Percentiles rank a stretch among this genome's conserved stretches.
These are phyloP conservation scores for Buteo buteo DNA, from an alignment of 2,113 vertebrate species.

Conservation along the genomic window DNA sequence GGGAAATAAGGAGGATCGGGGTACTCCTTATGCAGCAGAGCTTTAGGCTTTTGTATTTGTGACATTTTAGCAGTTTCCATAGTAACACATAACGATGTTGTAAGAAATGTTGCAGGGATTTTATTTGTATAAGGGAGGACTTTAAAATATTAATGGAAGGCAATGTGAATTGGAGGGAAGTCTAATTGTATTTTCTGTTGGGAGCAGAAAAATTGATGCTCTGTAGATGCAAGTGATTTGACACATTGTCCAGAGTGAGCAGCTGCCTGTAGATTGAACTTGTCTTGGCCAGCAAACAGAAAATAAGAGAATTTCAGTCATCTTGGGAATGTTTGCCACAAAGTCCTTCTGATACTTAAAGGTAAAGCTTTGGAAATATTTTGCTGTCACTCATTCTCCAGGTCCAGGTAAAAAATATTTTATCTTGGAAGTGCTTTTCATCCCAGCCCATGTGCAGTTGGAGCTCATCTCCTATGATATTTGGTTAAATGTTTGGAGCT, in stretches of 20 bases:
- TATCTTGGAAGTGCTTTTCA: not conserved
- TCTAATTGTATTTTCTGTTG: not conserved
- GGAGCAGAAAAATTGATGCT: not conserved
- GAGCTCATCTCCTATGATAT: not conserved
- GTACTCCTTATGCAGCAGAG: not conserved
- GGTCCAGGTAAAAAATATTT: not conserved
- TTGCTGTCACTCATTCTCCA: not conserved
- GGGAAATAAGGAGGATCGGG: not conserved
- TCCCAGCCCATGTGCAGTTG: fast-evolving
- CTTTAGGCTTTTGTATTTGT: not conserved
- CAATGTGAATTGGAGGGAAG: not conserved
- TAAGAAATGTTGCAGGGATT: constrained; percentile 20
- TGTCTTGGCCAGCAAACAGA: not conserved
- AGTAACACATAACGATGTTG: not conserved
- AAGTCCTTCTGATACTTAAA: not conserved
- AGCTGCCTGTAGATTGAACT: not conserved
- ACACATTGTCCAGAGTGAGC: not conserved
- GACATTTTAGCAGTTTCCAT: constrained; percentile 50
- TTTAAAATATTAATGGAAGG: constrained; percentile 35
- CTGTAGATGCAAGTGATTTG: not conserved
- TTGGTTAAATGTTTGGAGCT: not conserved
- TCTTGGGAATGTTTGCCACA: not conserved
- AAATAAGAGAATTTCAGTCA: not conserved
- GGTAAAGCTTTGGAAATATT: not conserved
- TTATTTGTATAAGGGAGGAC: constrained; percentile 9